phyloP scores from a whole-genome alignment of 2,113 vertebrate species.

The Nesogale talazaci region DNA sequence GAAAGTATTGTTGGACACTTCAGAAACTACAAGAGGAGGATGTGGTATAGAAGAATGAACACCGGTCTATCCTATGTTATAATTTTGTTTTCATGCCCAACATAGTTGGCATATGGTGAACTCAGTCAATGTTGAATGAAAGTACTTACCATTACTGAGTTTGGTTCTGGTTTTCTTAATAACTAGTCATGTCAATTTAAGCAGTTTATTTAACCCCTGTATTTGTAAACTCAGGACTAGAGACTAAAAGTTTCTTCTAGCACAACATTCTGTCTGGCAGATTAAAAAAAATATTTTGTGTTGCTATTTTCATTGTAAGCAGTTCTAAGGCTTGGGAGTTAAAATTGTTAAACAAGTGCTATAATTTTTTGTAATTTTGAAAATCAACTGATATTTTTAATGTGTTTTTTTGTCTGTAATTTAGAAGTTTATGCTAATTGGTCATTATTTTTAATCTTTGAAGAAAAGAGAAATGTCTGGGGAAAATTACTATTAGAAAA shows the following conservation, averaged over 20 bases:
- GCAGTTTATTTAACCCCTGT: background rate
- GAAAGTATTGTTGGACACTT: background rate
- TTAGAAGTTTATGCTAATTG: conserved; percentile 19
- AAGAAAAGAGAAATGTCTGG: conserved; percentile 43
- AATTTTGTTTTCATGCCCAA: background rate
- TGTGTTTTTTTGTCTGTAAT: conserved; percentile 15
- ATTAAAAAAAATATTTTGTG: background rate
- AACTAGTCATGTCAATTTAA: conserved; percentile 34
- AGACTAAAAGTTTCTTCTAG: conserved; percentile 9
- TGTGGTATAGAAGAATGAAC: background rate
- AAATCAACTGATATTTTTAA: conserved; percentile 33
- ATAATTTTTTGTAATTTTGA: conserved; percentile 29
- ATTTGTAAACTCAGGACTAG: conserved; percentile 4
- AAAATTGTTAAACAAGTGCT: conserved; percentile 5
- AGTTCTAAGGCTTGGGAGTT: conserved; percentile 21
- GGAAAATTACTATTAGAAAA: background rate
- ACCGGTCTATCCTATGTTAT: background rate
- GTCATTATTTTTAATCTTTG: conserved; percentile 28
- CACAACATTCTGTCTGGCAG: background rate
- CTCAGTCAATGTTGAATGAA: conserved; percentile 36
- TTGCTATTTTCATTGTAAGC: conserved; percentile 35
- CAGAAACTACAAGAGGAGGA: background rate
- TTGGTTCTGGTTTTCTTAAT: background rate
- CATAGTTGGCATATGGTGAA: background rate
- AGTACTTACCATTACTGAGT: background rate